Base-by-base conservation (phyloP, 2,797 vertebrate species). In the Rhinoraja longicauda region DNA sequence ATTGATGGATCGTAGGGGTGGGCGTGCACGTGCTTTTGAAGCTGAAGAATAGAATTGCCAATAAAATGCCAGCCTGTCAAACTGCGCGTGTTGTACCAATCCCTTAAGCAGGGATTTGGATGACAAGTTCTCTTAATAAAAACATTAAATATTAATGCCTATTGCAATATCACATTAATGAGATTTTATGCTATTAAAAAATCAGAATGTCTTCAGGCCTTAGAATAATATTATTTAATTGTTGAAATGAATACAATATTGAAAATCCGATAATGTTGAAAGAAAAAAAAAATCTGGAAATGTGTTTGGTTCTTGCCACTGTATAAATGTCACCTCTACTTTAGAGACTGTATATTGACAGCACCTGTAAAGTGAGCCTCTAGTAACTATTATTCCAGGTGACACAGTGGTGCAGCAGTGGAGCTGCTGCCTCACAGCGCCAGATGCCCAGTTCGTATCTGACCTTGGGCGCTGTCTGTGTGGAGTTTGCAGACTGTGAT, bases 181-280 rank as follows among this genome's bases (percentile, higher is more conserved):
- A 75, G 90, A 91, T 92, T 73, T 92, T 92, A 57, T 45, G 45
- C 70, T 92, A 75, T 73, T 92, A 92, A 92, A 88, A 88, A 92
- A 91, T 73, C 92, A 92, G 73, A 70, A 92, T 92, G 70, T 75
- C 90, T 92, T 29, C 90, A 45, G 70, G 90, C 90, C 39, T n/a
- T 29, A 75, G 70, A 92, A 57, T 92, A 92, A 92, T 73, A 92
- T 39, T 70, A 32, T 75, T 29, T 75, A 13, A 75, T 26, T 24
- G 67, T 29, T 73, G 36, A 88, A 88, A 92, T 72, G 72, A 92
- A 92, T 39, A 70, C 88, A 75, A 75, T 24, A 45, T 15, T 53
- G 70, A 75, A 75, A 57, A 57, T 53, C 1, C 21, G 12, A 92
- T 72, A 91, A 91, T 19, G 10, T 45, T 45, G 70, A 75, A 84